These are phyloP conservation scores for Malurus alboscapulatus DNA, from an alignment of 2,113 vertebrate genomes.

Conservation along the genomic window DNA sequence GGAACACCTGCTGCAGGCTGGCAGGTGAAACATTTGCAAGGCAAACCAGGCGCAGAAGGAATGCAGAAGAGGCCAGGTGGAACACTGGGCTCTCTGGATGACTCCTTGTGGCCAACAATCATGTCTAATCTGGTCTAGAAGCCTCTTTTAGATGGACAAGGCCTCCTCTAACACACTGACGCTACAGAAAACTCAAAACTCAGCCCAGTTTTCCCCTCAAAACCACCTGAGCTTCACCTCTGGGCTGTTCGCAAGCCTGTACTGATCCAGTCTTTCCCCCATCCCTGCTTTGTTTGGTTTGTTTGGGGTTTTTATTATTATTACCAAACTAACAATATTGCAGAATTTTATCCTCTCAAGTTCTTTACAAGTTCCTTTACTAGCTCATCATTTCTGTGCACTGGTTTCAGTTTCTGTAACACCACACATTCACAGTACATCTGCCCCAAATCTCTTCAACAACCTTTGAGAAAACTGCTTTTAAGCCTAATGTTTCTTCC, in stretches of 20 bases:
- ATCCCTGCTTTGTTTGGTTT: not conserved
- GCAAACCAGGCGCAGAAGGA: not conserved
- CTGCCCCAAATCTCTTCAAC: not conserved
- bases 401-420: not conserved
- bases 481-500: not conserved
- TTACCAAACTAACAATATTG: not conserved
- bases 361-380: not conserved
- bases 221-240: not conserved
- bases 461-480: not conserved
- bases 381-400: not conserved
- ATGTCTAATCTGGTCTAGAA: not conserved
- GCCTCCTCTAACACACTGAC: not conserved
- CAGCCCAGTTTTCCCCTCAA: not conserved
- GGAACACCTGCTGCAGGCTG: not conserved
- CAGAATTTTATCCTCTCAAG: not conserved
- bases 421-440: not conserved
- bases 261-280: not conserved
- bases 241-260: not conserved
- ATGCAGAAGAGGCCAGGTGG: fast-evolving
- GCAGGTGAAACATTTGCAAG: not conserved
- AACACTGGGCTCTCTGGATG: not conserved
- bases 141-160: not conserved
- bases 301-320: not conserved
- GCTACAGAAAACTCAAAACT: not conserved
- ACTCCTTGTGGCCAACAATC: not conserved